These are phyloP conservation scores for Arenaria interpres DNA, from an alignment of 2,113 vertebrate genomes.

Conservation along the genomic window DNA sequence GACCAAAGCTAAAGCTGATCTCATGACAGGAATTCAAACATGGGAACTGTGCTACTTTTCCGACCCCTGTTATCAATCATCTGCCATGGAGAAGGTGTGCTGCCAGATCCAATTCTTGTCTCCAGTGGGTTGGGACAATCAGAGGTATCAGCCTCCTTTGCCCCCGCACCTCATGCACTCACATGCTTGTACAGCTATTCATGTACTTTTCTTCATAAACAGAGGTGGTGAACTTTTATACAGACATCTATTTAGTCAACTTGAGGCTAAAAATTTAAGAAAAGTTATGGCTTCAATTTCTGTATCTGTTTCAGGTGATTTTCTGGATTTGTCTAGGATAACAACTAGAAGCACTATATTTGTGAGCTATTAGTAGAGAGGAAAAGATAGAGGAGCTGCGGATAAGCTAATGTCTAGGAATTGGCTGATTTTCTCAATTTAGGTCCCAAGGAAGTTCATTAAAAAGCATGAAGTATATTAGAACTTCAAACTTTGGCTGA, in stretches of 20 bases:
- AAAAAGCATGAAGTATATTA: background rate
- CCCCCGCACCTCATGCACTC: too few species aligned
- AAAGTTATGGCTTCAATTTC: background rate
- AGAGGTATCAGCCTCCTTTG: accelerated
- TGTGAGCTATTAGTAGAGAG: background rate
- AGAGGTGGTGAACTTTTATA: background rate
- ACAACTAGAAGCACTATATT: background rate
- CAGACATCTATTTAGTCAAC: background rate
- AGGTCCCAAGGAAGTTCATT: background rate
- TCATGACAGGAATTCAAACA: background rate
- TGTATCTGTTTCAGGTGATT: background rate
- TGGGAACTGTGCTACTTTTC: background rate
- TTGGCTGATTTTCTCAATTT: background rate
- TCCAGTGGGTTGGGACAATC: background rate
- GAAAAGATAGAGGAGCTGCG: background rate
- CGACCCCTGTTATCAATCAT: background rate
- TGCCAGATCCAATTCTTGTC: background rate
- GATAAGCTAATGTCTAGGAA: background rate
- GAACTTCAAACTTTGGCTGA: background rate
- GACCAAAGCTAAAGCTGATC: background rate
- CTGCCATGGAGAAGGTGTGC: background rate
- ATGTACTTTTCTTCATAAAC: background rate
- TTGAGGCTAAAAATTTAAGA: background rate
- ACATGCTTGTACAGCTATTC: background rate
- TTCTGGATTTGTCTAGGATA: background rate